These are phyloP conservation scores for Caenorhabditis sp. DNA, from an alignment of 2,888 invertebrate species.

Conservation along the genomic window DNA sequence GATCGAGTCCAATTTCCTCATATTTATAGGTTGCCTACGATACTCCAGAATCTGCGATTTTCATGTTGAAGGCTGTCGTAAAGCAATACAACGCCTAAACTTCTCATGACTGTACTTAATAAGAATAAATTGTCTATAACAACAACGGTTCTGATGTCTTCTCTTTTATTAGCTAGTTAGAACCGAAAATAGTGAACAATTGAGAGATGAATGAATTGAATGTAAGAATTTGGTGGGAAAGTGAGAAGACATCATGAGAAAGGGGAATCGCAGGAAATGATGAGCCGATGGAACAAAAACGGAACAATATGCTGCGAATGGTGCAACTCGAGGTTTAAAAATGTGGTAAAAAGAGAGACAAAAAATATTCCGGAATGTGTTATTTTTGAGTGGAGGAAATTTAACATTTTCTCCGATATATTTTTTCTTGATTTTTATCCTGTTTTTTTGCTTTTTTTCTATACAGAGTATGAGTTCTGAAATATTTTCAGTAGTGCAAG, in stretches of 20 bases:
- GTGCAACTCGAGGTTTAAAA: background rate
- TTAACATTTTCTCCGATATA: conserved; percentile 16
- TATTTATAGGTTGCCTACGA: conserved; percentile 71
- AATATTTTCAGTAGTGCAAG: background rate
- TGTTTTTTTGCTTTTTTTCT: conserved; percentile 11
- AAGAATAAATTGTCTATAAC: background rate
- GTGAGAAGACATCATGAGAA: conserved; percentile 47
- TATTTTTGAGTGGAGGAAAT: conserved; percentile 30
- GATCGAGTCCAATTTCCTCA: background rate
- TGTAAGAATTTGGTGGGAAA: conserved; percentile 14
- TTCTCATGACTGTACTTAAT: background rate
- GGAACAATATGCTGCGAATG: conserved; percentile 4
- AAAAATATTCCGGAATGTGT: conserved; percentile 33
- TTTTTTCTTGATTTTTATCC: conserved; percentile 30
- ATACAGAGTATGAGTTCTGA: background rate
- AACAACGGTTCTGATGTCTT: background rate
- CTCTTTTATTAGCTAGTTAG: conserved; percentile 23
- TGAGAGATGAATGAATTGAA: conserved; percentile 31
- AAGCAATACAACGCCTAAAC: conserved; percentile 57
- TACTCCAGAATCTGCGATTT: conserved; percentile 72
- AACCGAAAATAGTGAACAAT: conserved; percentile 24
- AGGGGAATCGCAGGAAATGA: background rate
- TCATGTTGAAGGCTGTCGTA: conserved; percentile 65
- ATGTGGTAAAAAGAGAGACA: conserved; percentile 14
- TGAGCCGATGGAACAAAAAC: conserved; percentile 16